Percentiles rank a stretch among this genome's conserved stretches.
Conservation (phyloP, 64 coral and sea anemone genomes). For the Montipora cactus region DNA sequence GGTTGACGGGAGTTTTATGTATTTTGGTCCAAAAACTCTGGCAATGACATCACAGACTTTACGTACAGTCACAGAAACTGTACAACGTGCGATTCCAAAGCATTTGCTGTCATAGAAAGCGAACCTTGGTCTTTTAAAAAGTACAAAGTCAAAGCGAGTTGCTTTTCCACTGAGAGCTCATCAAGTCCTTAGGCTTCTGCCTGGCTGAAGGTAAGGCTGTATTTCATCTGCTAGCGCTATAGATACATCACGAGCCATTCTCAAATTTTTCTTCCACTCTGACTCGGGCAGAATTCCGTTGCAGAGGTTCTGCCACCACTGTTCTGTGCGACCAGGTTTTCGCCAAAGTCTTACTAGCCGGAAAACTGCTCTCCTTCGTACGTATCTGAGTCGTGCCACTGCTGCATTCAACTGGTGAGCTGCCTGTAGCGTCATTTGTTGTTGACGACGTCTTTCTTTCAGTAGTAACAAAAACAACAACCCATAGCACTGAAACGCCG, state of each 20-base stretch:
- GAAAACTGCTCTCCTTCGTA: conserved; percentile 49
- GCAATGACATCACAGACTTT: conserved; percentile 43
- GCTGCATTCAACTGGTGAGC: conserved; percentile 16
- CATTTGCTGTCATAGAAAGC: conserved; percentile 50
- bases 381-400: conserved; percentile 26
- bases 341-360: conserved; percentile 14
- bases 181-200: neutral
- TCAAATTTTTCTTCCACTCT: conserved; percentile 72
- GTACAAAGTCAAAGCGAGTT: conserved; percentile 56
- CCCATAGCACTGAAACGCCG: conserved; percentile 38
- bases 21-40: conserved; percentile 1
- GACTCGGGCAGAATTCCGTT: conserved; percentile 43
- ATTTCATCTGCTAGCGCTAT: conserved; percentile 48
- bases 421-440: conserved; percentile 1
- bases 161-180: conserved; percentile 39
- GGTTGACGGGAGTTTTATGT: conserved; percentile 61
- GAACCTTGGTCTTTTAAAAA: conserved; percentile 53
- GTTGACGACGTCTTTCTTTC: conserved; percentile 8
- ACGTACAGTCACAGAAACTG: conserved; percentile 34
- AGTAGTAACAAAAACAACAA: conserved; percentile 27
- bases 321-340: conserved; percentile 56
- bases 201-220: neutral
- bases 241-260: conserved; percentile 53
- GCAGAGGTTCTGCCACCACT: conserved; percentile 62
- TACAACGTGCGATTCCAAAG: conserved; percentile 41